Percentiles rank a stretch among this genome's conserved stretches.
Evolutionary conservation across 2,113 vertebrate genomes (phyloP).

Genomic region (Hassar affinis): DNA sequence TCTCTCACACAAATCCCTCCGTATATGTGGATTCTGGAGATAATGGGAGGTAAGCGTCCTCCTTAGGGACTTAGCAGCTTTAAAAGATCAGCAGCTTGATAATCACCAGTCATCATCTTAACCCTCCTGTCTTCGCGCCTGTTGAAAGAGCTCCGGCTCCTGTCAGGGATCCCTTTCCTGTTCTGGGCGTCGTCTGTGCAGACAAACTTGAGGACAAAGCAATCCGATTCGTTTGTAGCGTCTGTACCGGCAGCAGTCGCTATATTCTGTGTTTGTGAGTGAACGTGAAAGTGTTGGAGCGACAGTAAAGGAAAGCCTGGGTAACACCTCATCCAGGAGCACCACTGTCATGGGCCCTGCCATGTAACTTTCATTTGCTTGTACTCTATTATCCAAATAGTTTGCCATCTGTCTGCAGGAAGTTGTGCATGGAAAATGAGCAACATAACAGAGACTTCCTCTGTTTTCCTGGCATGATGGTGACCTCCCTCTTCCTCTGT

Average conservation of each 20-base stretch:
- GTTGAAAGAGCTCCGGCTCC: constrained; percentile 23
- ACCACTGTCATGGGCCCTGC: background rate
- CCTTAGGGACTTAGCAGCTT: background rate
- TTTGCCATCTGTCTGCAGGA: background rate
- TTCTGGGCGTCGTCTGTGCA: background rate
- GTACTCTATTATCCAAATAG: background rate
- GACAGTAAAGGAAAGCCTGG: background rate
- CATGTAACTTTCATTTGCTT: constrained; percentile 1
- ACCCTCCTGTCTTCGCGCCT: constrained; percentile 7
- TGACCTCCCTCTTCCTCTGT: constrained; percentile 29
- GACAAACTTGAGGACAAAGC: constrained; percentile 14
- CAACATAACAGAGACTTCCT: constrained; percentile 18
- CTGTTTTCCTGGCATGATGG: constrained; percentile 11
- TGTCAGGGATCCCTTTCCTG: constrained; percentile 13
- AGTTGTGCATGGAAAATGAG: constrained; percentile 6
- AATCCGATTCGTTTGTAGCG: background rate
- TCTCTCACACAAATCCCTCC: background rate
- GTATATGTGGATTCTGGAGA: background rate
- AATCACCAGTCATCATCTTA: background rate
- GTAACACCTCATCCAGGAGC: background rate
- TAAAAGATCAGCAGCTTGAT: constrained; percentile 8
- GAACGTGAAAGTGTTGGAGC: background rate
- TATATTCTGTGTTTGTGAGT: background rate
- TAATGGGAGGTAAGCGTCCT: background rate
- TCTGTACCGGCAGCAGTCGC: background rate